Evolutionary conservation across 2,888 invertebrate species (phyloP).

Genomic region (Auanema freiburgensis): DNA sequence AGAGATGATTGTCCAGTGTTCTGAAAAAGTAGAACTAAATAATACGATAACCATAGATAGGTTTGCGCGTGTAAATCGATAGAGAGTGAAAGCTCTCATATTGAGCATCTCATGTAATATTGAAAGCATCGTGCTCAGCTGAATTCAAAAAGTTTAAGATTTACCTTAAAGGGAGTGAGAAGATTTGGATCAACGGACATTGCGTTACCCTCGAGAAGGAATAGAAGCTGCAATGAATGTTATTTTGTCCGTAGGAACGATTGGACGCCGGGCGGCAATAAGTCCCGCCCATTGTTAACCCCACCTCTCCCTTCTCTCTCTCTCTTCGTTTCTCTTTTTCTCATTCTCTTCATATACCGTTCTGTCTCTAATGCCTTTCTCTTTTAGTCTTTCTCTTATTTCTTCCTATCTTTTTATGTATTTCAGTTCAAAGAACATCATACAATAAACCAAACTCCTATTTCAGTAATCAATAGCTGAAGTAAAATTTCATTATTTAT

Average conservation of each 20-base stretch:
- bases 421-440: too few relatives aligned
- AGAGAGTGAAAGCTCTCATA: not conserved
- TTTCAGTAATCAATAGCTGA: too few relatives aligned
- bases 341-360: too few relatives aligned
- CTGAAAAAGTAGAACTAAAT: conserved; percentile 18
- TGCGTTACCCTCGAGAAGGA: not conserved
- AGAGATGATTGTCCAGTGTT: conserved; percentile 52
- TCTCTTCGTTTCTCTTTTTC: too few relatives aligned
- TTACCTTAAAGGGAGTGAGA: conserved; percentile 56
- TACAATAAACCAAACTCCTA: too few relatives aligned
- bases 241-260: too few relatives aligned
- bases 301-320: too few relatives aligned
- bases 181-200: conserved; percentile 55
- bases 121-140: not conserved
- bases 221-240: too few relatives aligned
- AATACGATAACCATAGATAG: not conserved
- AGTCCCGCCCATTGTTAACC: conserved; percentile 1
- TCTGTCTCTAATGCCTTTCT: too few relatives aligned
- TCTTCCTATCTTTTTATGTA: too few relatives aligned
- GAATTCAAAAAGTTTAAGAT: not conserved
- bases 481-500: too few relatives aligned
- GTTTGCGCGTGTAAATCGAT: conserved; percentile 3
- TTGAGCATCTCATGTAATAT: not conserved
- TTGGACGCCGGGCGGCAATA: not conserved
- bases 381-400: too few relatives aligned